Base-by-base conservation (phyloP, 2,888 invertebrate species). In the Imbricaverruca yamaguchii region DNA sequence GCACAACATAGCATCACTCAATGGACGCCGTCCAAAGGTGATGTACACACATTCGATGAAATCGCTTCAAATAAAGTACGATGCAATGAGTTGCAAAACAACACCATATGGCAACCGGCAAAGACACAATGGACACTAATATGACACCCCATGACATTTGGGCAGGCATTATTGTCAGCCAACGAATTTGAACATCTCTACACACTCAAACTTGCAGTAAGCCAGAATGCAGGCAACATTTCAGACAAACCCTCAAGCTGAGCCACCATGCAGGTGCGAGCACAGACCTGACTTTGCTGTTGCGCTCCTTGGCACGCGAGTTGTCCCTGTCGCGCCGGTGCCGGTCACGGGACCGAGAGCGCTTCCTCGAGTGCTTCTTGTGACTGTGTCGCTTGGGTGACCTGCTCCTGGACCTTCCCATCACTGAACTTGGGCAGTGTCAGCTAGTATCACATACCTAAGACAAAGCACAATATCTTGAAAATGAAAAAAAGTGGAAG, bases 311-410 rank as follows among this genome's bases (percentile, higher is more conserved):
- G 57, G 83, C 82, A 69, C 83, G 81, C 55, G 83, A 83, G 67
- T 82, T 81, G 39, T 81, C 82, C 57, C 84, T 65, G 80, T 83
- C 83, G 74, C 83, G 83, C 61, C 84, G 77, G 55, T 84, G 83
- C 63, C 84, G 69, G 25, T 84, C 84, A 63, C 84, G 80, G 3
- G 84, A 84, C n/a, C 84, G 78, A 11, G 84, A 84, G 21, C 84
- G 79, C 67, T 83, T 82, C 80, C 83, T 82, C 80, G 83, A 83
- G 15, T 82, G 82, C 53, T 83, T 81, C 81, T 84, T 84, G 61
- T 83, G 82, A 80, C 82, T 82, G 63, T 83, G 84, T 56, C 84
- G 81, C 82, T 84, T 84, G 10, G 84, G 84, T 9, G 84, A 83
- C 25, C 84, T 81, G 81, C 84, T 84, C 80, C 84, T 82, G 55